Percentiles rank a stretch among this genome's conserved stretches.
phyloP scores from a whole-genome alignment of 1,140 invertebrate species.

The Drosophila aff. region DNA sequence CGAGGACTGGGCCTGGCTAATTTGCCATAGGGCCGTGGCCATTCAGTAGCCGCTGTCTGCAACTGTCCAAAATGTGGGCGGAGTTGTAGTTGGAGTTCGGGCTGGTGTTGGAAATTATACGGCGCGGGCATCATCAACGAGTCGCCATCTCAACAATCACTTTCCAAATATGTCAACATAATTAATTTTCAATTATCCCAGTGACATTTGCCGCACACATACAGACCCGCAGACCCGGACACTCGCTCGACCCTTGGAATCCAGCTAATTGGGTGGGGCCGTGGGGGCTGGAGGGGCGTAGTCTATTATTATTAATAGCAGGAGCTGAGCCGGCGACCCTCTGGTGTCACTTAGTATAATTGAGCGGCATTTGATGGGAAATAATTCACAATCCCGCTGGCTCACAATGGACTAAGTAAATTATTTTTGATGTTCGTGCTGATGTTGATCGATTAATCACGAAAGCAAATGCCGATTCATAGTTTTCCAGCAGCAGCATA shows the following conservation, averaged over 20 bases:
- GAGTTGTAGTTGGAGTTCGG: background rate
- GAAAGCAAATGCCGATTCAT: constrained; percentile 51
- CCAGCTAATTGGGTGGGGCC: constrained; percentile 28
- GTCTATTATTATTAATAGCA: constrained; percentile 74
- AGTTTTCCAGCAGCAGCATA: constrained; percentile 49
- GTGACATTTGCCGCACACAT: constrained; percentile 60
- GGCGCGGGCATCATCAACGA: constrained; percentile 57
- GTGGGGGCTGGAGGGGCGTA: constrained; percentile 38
- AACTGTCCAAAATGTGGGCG: constrained; percentile 7
- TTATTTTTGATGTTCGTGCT: constrained; percentile 65
- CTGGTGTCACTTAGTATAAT: constrained; percentile 77
- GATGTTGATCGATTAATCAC: constrained; percentile 76
- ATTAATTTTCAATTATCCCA: constrained; percentile 83
- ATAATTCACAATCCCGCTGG: constrained; percentile 69
- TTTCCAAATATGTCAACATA: constrained; percentile 83
- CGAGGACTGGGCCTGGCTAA: constrained; percentile 37
- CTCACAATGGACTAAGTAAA: constrained; percentile 38
- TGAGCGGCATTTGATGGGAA: constrained; percentile 76
- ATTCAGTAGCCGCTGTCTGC: constrained; percentile 14
- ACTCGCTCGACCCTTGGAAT: background rate
- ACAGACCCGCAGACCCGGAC: constrained; percentile 4
- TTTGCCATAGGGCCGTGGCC: constrained; percentile 52
- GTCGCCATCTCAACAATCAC: constrained; percentile 76
- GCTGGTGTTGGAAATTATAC: constrained; percentile 53
- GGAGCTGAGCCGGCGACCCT: constrained; percentile 39